Evolutionary conservation across 1,140 invertebrate species (phyloP), one percentile per base, ranked within the genome.

Genomic region (Aporrectodea caliginosa): DNA sequence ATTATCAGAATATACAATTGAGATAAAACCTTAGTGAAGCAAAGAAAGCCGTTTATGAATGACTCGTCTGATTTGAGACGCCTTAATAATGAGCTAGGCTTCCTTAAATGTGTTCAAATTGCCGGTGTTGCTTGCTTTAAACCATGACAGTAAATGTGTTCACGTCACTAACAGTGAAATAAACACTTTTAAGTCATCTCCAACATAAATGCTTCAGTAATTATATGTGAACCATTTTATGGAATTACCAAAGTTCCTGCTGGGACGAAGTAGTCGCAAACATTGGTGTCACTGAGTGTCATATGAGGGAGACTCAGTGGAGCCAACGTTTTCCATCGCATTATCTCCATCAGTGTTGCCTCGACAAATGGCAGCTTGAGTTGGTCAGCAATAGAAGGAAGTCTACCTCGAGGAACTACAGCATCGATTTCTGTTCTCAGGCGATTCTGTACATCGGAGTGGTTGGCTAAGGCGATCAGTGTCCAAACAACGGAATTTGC

Each of bases 401-500:
- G 68, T 14, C 84, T 81, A 22, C 84, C 81, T 12, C 69, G 33
- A 0, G 85, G 86, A 22, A 88, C 76, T 12, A 87, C 82, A 0
- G 71, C 69, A 74, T 85, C 83, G 43, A 89, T 84, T 81, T 89
- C 88, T 32, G 82, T 58, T 14, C 84, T 81, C 1, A 87, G 71
- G 75, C 81, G 82, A n/a, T 79, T 43, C 73, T 89, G 88, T 1
- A 87, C 81, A 14, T 86, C 81, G 6, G 85, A 86, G 91, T 86
- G 81, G 14, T 78, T 77, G 0, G 84, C 83, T 72, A 87, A 80
- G 27, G 82, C 82, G 2, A 89, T 79, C 34, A 88, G 33, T 0
- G 82, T 77, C 88, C 88, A 89, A 14, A 79, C 79, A 1, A 89
- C 74, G 1, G 87, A 84, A 1, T 86, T 85, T 0, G 84, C 71